Evolutionary conservation across 2,113 vertebrate genomes (phyloP).

Genomic region (Halichoeres trimaculatus): DNA sequence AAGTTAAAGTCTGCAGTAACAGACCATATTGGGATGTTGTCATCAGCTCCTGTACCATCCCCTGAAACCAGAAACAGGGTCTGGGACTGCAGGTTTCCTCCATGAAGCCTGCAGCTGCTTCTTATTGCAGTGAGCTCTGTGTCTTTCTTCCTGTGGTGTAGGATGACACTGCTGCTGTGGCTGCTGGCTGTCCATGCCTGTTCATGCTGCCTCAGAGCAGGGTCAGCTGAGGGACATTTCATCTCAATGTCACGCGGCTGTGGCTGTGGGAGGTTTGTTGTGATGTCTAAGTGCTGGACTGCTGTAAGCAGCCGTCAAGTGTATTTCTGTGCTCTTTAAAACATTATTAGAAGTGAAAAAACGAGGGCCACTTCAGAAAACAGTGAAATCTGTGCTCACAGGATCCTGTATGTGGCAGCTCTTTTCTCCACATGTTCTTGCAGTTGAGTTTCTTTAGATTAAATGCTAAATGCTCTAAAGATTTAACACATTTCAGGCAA

Average conservation of each 20-base stretch:
- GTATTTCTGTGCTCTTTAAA: neutral
- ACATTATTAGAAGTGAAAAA: neutral
- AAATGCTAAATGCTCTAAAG: too few relatives aligned
- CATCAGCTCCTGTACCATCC: neutral
- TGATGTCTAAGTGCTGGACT: conserved; percentile 4
- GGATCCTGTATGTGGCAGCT: neutral
- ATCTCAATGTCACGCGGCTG: conserved; percentile 27
- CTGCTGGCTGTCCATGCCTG: conserved; percentile 24
- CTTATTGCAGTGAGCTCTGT: conserved; percentile 52
- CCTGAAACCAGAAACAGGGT: conserved; percentile 1
- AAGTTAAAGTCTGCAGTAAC: conserved; percentile 7
- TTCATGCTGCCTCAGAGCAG: conserved; percentile 32
- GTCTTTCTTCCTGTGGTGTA: conserved; percentile 49
- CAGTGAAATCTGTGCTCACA: neutral
- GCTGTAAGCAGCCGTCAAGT: neutral
- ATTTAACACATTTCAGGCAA: too few relatives aligned
- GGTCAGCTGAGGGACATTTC: conserved; percentile 50
- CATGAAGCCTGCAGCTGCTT: conserved; percentile 35
- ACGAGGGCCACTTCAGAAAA: neutral
- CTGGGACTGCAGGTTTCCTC: conserved; percentile 17
- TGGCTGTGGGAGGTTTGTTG: conserved; percentile 12
- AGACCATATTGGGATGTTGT: neutral
- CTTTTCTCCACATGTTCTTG: too few relatives aligned
- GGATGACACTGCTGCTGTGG: conserved; percentile 43
- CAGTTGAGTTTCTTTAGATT: too few relatives aligned